Base-by-base conservation (phyloP, 2,797 vertebrate species). In the Clamator glandarius region DNA sequence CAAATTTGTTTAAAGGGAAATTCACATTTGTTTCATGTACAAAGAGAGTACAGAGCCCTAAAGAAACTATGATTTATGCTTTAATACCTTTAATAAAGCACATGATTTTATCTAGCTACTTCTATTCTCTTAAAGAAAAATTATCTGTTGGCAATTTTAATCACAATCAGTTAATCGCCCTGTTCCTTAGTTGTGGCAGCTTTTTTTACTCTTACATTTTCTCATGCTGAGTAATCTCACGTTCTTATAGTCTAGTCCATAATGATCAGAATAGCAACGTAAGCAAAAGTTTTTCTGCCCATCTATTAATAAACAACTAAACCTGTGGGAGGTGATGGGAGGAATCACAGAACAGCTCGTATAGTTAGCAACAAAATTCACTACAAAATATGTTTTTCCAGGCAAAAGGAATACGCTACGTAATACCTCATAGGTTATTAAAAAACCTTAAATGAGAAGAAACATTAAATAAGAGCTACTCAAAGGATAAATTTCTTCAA, bases 261-360 rank as follows among this genome's bases (percentile, higher is more conserved):
- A 88, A 74, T 31, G 70, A 91, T 66, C 55, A 88, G 69, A 93
- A 50, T 29, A 89, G 87, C 72, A 87, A 89, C 76, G 54, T 61
- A 68, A 94, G 92, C 88, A 88, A 88, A 92, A 93, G 66, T 83
- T 76, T 79, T 57, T 70, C 46, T 86, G 86, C 44, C 70, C 73
- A 69, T 79, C 78, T 85, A 50, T 78, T 86, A 61, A 93, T 55
- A 89, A 50, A 64, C 75, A 84, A 62, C 93, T 76, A 61, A 78
- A 92, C 69, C 63, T 69, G 83, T 55, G 39, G 26, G 61, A 76
- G 57, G 25, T 24, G 57, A 25, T 25, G 13, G 36, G 35, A 25
- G 17, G 18, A 51, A 78, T 64, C 57, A 54, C 11, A 36, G 35
- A 51, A 46, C n/a, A 54, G 50, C 44, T 61, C 83, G 35, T 59